Conservation (phyloP, 1,140 invertebrate genomes). For the Paralvinella palmiformis region DNA sequence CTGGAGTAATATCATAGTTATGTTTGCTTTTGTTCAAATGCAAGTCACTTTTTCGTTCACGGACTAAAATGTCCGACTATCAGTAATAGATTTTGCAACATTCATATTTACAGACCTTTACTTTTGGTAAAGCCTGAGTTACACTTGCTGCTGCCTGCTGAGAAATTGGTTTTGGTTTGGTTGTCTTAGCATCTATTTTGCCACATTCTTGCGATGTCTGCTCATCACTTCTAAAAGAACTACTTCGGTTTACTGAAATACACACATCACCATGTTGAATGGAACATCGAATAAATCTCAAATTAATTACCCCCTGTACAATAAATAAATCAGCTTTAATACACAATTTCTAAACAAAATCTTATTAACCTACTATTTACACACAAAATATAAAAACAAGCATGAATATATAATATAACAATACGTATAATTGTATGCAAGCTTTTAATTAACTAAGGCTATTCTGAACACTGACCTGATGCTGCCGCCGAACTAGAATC, state of each 20-base stretch:
- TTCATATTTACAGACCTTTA: not conserved
- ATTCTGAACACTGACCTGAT: conserved; percentile 14
- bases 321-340: not conserved
- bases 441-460: conserved; percentile 1
- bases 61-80: not conserved
- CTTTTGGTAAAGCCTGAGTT: conserved; percentile 1
- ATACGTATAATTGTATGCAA: not conserved
- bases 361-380: not conserved
- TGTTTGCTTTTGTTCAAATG: not conserved
- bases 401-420: not conserved
- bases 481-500: conserved; percentile 12
- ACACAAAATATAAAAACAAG: not conserved
- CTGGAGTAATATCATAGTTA: not conserved
- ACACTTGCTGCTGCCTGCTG: not conserved
- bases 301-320: not conserved
- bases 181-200: conserved; percentile 12
- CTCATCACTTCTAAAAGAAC: conserved; percentile 18
- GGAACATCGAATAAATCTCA: not conserved
- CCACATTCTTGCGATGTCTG: conserved; percentile 9
- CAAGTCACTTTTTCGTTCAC: not conserved
- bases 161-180: conserved; percentile 19
- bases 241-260: not conserved
- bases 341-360: not conserved
- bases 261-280: not conserved
- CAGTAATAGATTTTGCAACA: not conserved